phyloP scores from a whole-genome alignment of 2,888 invertebrate species.

The Lampropteryx suffumata region DNA sequence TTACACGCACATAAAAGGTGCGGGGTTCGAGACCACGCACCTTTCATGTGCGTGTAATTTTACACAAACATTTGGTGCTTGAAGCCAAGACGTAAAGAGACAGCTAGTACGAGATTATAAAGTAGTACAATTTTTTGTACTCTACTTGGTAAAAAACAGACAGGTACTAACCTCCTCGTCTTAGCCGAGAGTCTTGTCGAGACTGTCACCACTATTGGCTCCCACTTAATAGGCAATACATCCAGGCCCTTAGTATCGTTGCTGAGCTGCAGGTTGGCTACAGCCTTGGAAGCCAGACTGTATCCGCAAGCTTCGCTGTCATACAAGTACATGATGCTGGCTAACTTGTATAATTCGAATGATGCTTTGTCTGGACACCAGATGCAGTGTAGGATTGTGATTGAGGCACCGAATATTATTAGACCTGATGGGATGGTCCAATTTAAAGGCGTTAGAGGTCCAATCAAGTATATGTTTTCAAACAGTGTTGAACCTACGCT shows the following conservation, averaged over 20 bases:
- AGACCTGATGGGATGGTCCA: no score
- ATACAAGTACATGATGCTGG: constrained; percentile 68
- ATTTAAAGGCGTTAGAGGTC: no score
- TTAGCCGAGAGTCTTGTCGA: constrained; percentile 54
- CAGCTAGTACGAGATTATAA: no score
- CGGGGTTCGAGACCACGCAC: no score
- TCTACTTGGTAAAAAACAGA: no score
- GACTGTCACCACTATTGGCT: constrained; percentile 46
- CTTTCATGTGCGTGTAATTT: no score
- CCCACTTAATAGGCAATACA: constrained; percentile 52
- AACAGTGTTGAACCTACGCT: no score
- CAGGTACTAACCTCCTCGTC: constrained; percentile 50
- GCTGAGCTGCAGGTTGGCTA: constrained; percentile 48
- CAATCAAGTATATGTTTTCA: no score
- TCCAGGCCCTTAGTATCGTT: constrained; percentile 50
- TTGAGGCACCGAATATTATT: constrained; percentile 42
- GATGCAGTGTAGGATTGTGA: constrained; percentile 50
- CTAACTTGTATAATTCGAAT: constrained; percentile 54
- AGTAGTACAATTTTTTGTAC: no score
- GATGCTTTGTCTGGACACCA: constrained; percentile 53
- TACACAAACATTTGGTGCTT: no score
- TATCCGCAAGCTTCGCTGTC: constrained; percentile 57
- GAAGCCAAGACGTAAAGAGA: no score
- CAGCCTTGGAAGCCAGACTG: constrained; percentile 32
- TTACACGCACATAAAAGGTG: no score